Evolutionary conservation across 1,140 invertebrate genomes (phyloP).

Genomic region (Drosophila auraria): DNA sequence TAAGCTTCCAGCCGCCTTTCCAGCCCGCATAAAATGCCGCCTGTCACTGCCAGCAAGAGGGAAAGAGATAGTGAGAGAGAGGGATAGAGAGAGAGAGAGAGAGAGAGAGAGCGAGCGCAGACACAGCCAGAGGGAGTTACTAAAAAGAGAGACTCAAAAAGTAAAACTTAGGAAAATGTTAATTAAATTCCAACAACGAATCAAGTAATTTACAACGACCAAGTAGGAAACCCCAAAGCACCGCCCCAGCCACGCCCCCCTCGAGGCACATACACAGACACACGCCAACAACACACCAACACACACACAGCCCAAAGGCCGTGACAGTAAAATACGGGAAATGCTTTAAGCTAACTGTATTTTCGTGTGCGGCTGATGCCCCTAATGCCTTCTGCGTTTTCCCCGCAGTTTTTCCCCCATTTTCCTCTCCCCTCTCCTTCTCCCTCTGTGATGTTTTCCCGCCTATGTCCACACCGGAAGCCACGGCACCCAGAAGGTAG

Average conservation of each 20-base stretch:
- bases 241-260: slow-evolving; percentile 28
- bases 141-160: slow-evolving; percentile 73
- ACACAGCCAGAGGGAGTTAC: slow-evolving; percentile 46
- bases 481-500: slow-evolving; percentile 25
- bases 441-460: not conserved
- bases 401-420: not conserved
- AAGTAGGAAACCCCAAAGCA: slow-evolving; percentile 81
- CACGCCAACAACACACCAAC: slow-evolving; percentile 6
- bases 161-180: slow-evolving; percentile 84
- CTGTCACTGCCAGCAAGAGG: slow-evolving; percentile 39
- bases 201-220: slow-evolving; percentile 83
- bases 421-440: too few relatives aligned
- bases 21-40: slow-evolving; percentile 58
- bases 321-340: slow-evolving; percentile 81
- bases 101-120: slow-evolving; percentile 11
- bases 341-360: slow-evolving; percentile 83
- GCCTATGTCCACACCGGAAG: slow-evolving; percentile 21
- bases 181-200: slow-evolving; percentile 84
- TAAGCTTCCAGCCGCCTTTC: slow-evolving; percentile 39
- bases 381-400: slow-evolving; percentile 58
- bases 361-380: slow-evolving; percentile 77
- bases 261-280: slow-evolving; percentile 25
- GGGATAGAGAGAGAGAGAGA: not conserved
- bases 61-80: not conserved
- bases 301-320: slow-evolving; percentile 14